These are phyloP conservation scores for Cossypha caffra DNA, from an alignment of 2,797 vertebrate species.

Conservation along the genomic window DNA sequence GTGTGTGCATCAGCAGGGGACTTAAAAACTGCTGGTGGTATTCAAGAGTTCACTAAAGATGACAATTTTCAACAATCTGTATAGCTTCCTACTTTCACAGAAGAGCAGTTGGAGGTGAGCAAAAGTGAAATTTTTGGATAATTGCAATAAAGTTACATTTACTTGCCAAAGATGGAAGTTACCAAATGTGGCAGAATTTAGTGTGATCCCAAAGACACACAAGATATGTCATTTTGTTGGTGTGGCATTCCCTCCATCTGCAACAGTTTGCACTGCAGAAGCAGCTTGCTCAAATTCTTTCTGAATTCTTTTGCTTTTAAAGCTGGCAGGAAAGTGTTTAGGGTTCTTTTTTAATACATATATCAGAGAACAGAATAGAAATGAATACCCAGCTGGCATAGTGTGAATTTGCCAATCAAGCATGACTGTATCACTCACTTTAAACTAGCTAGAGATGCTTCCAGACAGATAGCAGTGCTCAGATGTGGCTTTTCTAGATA, in stretches of 20 bases:
- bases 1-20: not conserved
- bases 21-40: not conserved
- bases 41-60: not conserved
- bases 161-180: not conserved
- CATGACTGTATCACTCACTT: constrained; percentile 13
- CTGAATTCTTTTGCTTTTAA: constrained; percentile 3
- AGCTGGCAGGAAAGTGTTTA: not conserved
- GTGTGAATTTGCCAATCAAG: constrained; percentile 52
- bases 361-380: constrained; percentile 41
- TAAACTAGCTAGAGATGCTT: constrained; percentile 6
- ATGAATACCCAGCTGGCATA: constrained; percentile 43
- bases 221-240: not conserved
- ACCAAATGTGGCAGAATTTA: not conserved
- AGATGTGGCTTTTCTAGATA: not conserved
- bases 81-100: not conserved
- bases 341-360: not conserved
- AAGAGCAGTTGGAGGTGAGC: constrained; percentile 18
- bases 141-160: not conserved
- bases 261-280: not conserved
- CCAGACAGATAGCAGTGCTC: not conserved
- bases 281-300: constrained; percentile 7
- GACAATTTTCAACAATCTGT: not conserved
- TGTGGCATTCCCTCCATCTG: not conserved
- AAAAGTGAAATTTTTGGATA: not conserved
- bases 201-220: constrained; percentile 2